These are phyloP conservation scores for Cynodonichthys magdalenae DNA, from an alignment of 2,797 vertebrate genomes.

Conservation along the genomic window DNA sequence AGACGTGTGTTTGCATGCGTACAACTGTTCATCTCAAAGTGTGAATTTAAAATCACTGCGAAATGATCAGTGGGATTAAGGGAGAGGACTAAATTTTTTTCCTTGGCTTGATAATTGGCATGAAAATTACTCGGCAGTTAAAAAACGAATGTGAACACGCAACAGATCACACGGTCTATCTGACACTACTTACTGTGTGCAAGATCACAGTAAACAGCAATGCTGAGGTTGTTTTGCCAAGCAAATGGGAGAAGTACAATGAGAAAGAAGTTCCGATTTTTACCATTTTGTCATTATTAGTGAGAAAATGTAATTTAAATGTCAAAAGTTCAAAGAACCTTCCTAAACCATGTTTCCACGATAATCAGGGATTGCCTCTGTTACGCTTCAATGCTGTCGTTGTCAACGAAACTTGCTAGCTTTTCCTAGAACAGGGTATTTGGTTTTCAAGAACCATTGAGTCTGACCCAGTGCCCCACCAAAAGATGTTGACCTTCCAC, in stretches of 20 bases:
- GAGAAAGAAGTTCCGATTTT: background rate
- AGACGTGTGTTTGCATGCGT: background rate
- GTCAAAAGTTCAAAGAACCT: background rate
- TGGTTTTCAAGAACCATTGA: too few relatives aligned
- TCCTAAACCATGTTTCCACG: background rate
- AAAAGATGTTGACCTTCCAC: too few relatives aligned
- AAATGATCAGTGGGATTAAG: slow-evolving; percentile 32
- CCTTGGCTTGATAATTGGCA: slow-evolving; percentile 33
- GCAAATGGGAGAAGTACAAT: too few relatives aligned
- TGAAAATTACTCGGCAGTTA: slow-evolving; percentile 2
- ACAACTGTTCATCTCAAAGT: slow-evolving; percentile 16
- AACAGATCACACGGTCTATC: background rate
- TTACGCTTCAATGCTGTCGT: too few relatives aligned
- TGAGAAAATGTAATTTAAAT: background rate
- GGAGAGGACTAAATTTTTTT: slow-evolving; percentile 27
- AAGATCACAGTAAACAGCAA: background rate
- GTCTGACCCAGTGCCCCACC: too few relatives aligned
- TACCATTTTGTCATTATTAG: background rate
- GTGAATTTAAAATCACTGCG: slow-evolving; percentile 32
- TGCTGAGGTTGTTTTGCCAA: background rate
- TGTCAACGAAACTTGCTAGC: too few relatives aligned
- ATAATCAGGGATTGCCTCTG: background rate
- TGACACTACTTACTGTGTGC: background rate
- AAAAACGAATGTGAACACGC: slow-evolving; percentile 5
- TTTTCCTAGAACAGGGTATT: too few relatives aligned